Evolutionary conservation across 2,113 vertebrate species (phyloP).

Genomic region (Dissostichus mawsoni): DNA sequence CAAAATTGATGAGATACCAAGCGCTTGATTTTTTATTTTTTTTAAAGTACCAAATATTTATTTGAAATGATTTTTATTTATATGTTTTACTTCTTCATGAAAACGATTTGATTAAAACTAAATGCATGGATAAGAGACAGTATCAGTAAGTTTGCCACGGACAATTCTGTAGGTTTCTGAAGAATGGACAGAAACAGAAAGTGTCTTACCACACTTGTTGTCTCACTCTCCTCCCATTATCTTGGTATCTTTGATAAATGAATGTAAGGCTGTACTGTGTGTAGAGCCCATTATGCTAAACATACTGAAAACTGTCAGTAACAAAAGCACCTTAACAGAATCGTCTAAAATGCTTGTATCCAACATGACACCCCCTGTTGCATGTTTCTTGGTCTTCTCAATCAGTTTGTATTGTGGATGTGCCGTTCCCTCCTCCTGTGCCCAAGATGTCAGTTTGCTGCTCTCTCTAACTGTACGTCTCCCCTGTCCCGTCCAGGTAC

Average conservation of each 20-base stretch:
- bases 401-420: background rate
- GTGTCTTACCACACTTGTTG: background rate
- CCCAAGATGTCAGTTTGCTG: background rate
- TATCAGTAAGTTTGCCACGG: background rate
- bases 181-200: background rate
- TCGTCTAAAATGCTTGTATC: background rate
- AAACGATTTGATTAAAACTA: background rate
- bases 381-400: background rate
- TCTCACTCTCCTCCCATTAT: background rate
- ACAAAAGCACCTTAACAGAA: background rate
- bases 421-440: background rate
- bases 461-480: background rate
- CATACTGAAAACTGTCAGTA: background rate
- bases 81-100: background rate
- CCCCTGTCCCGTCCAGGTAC: slow-evolving; percentile 80
- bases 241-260: background rate
- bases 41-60: background rate
- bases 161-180: background rate
- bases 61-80: background rate
- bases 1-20: background rate
- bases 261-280: background rate
- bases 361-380: background rate
- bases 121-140: background rate
- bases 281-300: background rate
- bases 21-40: background rate